Evolutionary conservation across 1,140 invertebrate species (phyloP).

Genomic region (Battus philenor): DNA sequence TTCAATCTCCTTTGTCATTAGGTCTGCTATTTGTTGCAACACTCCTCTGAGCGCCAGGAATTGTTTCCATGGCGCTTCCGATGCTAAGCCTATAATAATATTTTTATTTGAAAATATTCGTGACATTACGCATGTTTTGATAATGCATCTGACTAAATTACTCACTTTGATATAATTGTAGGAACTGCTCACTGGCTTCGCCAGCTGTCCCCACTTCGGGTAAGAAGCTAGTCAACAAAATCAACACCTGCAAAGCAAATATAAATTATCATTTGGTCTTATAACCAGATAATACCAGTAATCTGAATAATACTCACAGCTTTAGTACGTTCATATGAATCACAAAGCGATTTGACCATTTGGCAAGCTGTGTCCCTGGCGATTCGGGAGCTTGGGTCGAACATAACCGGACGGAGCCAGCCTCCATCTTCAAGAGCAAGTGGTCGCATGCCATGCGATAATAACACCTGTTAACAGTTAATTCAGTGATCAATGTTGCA

Average conservation of each 20-base stretch:
- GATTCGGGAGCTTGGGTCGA: constrained; percentile 92
- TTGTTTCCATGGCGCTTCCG: constrained; percentile 92
- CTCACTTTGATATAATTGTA: constrained; percentile 87
- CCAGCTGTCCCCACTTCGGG: constrained; percentile 90
- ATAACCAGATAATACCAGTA: not conserved
- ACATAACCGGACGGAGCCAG: constrained; percentile 93
- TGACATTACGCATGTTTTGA: too few species aligned
- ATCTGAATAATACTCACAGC: constrained; percentile 61
- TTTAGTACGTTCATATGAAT: constrained; percentile 82
- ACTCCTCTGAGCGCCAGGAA: constrained; percentile 93
- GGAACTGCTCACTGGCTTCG: constrained; percentile 94
- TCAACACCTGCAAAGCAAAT: constrained; percentile 79
- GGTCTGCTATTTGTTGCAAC: constrained; percentile 87
- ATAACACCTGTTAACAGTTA: constrained; percentile 40
- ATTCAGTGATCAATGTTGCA: too few species aligned
- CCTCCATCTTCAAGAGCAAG: constrained; percentile 74
- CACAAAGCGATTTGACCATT: constrained; percentile 90
- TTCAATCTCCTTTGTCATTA: constrained; percentile 92
- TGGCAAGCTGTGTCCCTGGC: constrained; percentile 92
- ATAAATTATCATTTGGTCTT: not conserved
- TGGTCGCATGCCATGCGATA: constrained; percentile 62
- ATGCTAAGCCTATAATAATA: constrained; percentile 79
- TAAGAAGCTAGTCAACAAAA: constrained; percentile 92
- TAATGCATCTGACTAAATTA: too few species aligned
- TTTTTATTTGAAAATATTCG: not conserved